A percentile compares a stretch with the other conserved stretches of the same genome.
Conservation (phyloP, 2,113 vertebrate species). For the Psilopogon haemacephalus region DNA sequence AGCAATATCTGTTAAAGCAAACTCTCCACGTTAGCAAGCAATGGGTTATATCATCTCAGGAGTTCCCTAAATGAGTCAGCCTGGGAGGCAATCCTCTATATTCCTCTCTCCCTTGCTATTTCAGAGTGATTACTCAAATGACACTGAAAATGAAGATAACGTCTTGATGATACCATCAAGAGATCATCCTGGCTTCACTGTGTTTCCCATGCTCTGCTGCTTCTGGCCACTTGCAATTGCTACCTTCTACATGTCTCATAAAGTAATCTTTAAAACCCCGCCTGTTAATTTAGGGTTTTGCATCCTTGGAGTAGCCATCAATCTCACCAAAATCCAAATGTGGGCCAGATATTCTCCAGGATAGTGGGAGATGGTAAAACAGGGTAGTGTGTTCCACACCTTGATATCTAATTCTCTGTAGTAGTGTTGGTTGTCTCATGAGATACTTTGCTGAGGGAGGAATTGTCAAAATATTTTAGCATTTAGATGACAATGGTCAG, state of each 20-base stretch:
- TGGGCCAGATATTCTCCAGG: not conserved
- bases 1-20: not conserved
- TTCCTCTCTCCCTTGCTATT: conserved; percentile 6
- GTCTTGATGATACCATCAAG: conserved; percentile 91
- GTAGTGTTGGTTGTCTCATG: not conserved
- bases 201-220: conserved; percentile 98
- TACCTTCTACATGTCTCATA: conserved; percentile 91
- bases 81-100: not conserved
- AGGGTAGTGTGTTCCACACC: not conserved
- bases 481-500: not conserved
- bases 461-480: not conserved
- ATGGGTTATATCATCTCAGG: not conserved
- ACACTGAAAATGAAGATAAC: conserved; percentile 91
- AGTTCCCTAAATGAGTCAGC: not conserved
- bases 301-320: not conserved
- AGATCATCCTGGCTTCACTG: conserved; percentile 91
- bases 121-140: conserved; percentile 92
- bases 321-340: not conserved
- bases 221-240: conserved; percentile 96
- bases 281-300: not conserved
- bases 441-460: not conserved
- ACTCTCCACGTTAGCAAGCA: not conserved
- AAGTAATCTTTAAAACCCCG: conserved; percentile 71
- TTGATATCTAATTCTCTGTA: not conserved
- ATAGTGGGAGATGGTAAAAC: not conserved